Conservation (phyloP, 2,113 vertebrate genomes). For the Calypte anna region DNA sequence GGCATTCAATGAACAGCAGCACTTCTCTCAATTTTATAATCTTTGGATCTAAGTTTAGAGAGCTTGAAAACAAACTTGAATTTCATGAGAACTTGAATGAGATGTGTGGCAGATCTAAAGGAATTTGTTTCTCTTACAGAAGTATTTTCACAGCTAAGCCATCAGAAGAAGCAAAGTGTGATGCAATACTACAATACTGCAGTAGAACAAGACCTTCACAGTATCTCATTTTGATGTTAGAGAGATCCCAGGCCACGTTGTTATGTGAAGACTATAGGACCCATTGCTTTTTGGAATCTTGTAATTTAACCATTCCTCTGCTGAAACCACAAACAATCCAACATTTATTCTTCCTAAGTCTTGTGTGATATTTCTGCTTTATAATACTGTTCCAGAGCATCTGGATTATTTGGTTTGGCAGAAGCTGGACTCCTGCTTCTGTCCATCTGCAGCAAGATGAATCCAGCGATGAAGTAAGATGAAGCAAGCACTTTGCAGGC, state of each 20-base stretch:
- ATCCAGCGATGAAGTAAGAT: neutral
- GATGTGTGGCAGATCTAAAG: neutral
- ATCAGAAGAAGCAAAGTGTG: neutral
- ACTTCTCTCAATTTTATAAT: neutral
- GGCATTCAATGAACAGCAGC: neutral
- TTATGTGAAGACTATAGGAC: neutral
- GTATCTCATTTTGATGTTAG: neutral
- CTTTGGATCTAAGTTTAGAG: neutral
- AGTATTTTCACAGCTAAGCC: neutral
- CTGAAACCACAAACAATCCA: neutral
- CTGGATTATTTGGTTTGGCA: neutral
- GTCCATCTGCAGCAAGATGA: neutral
- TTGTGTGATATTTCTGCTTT: rapidly evolving
- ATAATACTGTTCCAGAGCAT: neutral
- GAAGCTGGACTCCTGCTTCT: neutral
- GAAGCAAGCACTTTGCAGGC: neutral
- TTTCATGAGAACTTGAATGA: neutral
- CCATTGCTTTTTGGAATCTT: neutral
- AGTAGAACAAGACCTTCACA: neutral
- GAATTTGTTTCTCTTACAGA: neutral
- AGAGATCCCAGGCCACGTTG: neutral
- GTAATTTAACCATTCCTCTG: neutral
- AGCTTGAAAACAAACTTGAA: neutral
- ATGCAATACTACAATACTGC: neutral
- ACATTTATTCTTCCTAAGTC: neutral